Conservation (phyloP, 2,113 vertebrate genomes). For the Ctenodactylus gundi region DNA sequence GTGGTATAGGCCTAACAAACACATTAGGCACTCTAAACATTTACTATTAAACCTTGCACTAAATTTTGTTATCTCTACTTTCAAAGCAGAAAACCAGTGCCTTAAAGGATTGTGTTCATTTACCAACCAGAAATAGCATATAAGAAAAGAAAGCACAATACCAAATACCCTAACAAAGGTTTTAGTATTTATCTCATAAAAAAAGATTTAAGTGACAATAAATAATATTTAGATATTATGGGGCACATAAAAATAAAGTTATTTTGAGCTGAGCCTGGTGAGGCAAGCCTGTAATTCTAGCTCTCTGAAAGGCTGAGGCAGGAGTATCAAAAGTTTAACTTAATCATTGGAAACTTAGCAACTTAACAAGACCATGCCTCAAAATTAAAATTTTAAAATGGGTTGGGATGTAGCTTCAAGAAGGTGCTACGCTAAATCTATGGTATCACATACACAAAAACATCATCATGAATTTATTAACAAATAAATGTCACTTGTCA, state of each 20-base stretch:
- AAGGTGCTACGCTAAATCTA: no score
- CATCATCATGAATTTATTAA: no score
- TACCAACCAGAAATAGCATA: background rate
- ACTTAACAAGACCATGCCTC: no score
- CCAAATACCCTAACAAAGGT: background rate
- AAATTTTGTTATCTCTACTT: background rate
- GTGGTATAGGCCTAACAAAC: background rate
- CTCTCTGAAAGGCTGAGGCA: no score
- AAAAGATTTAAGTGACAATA: background rate
- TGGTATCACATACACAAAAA: no score
- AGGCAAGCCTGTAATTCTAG: background rate
- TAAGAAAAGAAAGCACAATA: background rate
- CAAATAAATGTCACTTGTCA: no score
- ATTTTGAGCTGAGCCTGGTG: background rate
- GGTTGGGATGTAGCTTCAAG: background rate
- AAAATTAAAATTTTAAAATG: no score
- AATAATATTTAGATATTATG: background rate
- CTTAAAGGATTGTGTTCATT: background rate
- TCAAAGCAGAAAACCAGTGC: background rate
- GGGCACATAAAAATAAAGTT: background rate
- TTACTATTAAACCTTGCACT: background rate
- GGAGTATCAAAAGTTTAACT: no score
- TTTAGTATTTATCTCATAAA: background rate
- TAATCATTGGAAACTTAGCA: no score
- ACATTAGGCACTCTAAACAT: background rate